Conservation (phyloP, 2,888 invertebrate genomes). For the Syritta pipiens region DNA sequence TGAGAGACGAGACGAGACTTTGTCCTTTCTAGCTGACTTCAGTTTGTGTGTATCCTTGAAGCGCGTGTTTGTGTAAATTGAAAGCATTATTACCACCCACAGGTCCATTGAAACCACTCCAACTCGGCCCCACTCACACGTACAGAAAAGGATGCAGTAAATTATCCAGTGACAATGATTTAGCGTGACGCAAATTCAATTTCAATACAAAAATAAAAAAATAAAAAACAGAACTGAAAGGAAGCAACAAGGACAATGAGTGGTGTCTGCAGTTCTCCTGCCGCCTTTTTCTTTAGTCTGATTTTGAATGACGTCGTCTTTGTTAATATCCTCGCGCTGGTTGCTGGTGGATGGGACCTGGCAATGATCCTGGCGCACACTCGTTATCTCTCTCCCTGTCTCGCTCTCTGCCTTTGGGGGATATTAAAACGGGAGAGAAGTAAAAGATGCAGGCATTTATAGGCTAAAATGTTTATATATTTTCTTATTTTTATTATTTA, state of each 20-base stretch:
- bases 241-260: not conserved
- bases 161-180: constrained; percentile 57
- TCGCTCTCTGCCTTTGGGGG: too few species aligned
- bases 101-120: constrained; percentile 9
- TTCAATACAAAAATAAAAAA: constrained; percentile 46
- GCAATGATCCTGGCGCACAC: constrained; percentile 16
- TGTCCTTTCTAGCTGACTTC: not conserved
- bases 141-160: constrained; percentile 52
- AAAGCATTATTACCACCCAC: constrained; percentile 21
- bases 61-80: not conserved
- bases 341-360: not conserved
- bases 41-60: too few species aligned
- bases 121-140: not conserved
- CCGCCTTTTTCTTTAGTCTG: constrained; percentile 19
- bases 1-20: not conserved
- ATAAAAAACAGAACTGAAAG: not conserved
- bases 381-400: constrained; percentile 18
- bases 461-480: constrained; percentile 3
- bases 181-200: constrained; percentile 60
- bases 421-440: constrained; percentile 43
- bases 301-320: constrained; percentile 43
- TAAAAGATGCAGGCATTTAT: constrained; percentile 32
- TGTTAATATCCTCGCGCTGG: constrained; percentile 12
- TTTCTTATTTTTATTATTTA: constrained; percentile 16
- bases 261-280: constrained; percentile 29